These are phyloP conservation scores for Zeuzera pyrina DNA, from an alignment of 2,888 invertebrate species.

Conservation along the genomic window DNA sequence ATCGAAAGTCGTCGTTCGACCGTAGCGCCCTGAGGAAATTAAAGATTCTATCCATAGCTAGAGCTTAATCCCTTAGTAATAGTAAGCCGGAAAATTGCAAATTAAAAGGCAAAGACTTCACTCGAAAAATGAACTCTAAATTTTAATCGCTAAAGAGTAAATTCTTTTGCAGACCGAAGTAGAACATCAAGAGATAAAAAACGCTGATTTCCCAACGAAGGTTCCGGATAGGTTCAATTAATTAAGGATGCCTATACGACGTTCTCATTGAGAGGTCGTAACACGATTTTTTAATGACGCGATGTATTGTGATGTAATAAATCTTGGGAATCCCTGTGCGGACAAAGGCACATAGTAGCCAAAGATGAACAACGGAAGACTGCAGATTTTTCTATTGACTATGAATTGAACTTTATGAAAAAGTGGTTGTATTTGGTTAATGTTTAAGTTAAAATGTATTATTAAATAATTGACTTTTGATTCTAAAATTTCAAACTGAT, in stretches of 20 bases:
- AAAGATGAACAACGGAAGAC: no score
- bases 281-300: no score
- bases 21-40: conserved; percentile 62
- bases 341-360: no score
- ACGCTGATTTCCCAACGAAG: conserved; percentile 43
- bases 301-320: no score
- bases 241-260: conserved; percentile 48
- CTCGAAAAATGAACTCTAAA: conserved; percentile 18
- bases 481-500: no score
- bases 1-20: conserved; percentile 43
- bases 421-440: no score
- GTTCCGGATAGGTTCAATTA: conserved; percentile 57
- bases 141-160: conserved; percentile 12
- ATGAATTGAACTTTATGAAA: no score
- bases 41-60: conserved; percentile 65
- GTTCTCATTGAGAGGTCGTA: conserved; percentile 34
- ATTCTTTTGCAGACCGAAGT: conserved; percentile 13
- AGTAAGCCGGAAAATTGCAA: conserved; percentile 67
- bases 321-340: no score
- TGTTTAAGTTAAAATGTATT: no score
- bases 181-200: conserved; percentile 43
- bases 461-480: no score
- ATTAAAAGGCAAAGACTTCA: conserved; percentile 38
- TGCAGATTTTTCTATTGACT: no score
- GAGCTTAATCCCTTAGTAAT: conserved; percentile 60